These are phyloP conservation scores for Labrus mixtus DNA, from an alignment of 2,113 vertebrate species.

Conservation along the genomic window DNA sequence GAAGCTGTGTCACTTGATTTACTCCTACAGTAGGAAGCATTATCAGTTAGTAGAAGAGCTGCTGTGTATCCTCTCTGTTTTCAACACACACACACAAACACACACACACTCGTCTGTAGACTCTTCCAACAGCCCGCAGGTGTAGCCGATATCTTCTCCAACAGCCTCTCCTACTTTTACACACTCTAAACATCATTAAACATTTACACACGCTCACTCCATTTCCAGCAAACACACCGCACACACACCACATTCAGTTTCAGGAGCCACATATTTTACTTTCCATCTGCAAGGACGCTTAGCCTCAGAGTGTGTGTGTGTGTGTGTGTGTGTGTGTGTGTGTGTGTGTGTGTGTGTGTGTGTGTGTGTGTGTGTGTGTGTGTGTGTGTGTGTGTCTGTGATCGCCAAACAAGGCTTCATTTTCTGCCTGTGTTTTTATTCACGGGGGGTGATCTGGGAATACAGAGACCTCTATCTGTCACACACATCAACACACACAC, in stretches of 20 bases:
- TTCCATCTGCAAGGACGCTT: conserved; percentile 66
- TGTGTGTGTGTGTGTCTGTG: too few relatives aligned
- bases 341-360: conserved; percentile 4
- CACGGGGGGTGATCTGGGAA: conserved; percentile 51
- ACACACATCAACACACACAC: conserved; percentile 30
- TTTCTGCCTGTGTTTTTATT: conserved; percentile 66
- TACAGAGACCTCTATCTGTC: conserved; percentile 57
- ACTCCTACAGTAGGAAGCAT: too few relatives aligned
- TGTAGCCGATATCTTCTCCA: not conserved
- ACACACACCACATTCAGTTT: conserved; percentile 28
- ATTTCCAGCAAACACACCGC: conserved; percentile 16
- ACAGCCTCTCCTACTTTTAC: conserved; percentile 31
- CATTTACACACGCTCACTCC: conserved; percentile 24
- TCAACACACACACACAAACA: not conserved
- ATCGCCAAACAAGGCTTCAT: conserved; percentile 50
- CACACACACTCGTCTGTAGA: not conserved
- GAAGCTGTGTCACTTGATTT: too few relatives aligned
- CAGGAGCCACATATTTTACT: conserved; percentile 40
- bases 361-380: too few relatives aligned
- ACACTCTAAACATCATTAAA: conserved; percentile 45
- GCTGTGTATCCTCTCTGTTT: too few relatives aligned
- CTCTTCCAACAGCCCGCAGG: not conserved
- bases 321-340: conserved; percentile 16
- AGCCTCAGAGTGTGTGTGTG: conserved; percentile 18
- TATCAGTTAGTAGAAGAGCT: too few relatives aligned